A percentile compares a stretch with the other conserved stretches of the same genome.
phyloP scores from a whole-genome alignment of 2,888 invertebrate species.

The Caenorhabditis japonica region DNA sequence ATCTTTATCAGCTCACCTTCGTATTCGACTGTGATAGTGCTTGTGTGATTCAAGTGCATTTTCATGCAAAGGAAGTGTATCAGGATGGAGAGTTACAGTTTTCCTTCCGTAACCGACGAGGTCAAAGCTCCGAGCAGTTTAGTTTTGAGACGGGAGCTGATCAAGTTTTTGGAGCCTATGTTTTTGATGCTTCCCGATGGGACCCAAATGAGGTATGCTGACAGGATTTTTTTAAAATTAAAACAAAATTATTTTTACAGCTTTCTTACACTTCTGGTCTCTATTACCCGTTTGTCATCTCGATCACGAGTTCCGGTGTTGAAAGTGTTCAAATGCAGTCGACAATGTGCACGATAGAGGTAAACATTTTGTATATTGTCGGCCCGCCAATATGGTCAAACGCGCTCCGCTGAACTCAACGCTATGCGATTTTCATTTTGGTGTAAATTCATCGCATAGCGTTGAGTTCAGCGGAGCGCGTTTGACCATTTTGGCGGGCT shows the following conservation, averaged over 20 bases:
- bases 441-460: too few species aligned
- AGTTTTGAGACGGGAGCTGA: constrained; percentile 94
- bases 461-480: too few species aligned
- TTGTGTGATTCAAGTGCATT: constrained; percentile 93
- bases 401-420: too few species aligned
- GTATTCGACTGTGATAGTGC: constrained; percentile 95
- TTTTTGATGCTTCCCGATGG: constrained; percentile 89
- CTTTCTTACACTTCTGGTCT: constrained; percentile 68
- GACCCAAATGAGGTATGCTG: constrained; percentile 64
- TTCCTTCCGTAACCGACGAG: constrained; percentile 78
- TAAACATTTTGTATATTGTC: too few species aligned
- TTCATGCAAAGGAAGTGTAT: constrained; percentile 93
- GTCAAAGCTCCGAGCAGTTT: constrained; percentile 86
- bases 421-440: too few species aligned
- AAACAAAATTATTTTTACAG: constrained; percentile 37
- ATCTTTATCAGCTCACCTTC: constrained; percentile 92
- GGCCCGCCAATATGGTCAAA: too few species aligned
- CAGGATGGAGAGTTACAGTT: constrained; percentile 63
- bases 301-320: constrained; percentile 64
- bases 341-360: constrained; percentile 74
- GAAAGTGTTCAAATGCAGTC: constrained; percentile 69
- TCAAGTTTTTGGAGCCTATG: constrained; percentile 90
- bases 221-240: background rate
- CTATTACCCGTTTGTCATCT: constrained; percentile 73
- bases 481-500: too few species aligned